A percentile compares a stretch with the other conserved stretches of the same genome.
These are phyloP conservation scores for Periophthalmodon schlosseri DNA, from an alignment of 2,113 vertebrate species.

Conservation along the genomic window DNA sequence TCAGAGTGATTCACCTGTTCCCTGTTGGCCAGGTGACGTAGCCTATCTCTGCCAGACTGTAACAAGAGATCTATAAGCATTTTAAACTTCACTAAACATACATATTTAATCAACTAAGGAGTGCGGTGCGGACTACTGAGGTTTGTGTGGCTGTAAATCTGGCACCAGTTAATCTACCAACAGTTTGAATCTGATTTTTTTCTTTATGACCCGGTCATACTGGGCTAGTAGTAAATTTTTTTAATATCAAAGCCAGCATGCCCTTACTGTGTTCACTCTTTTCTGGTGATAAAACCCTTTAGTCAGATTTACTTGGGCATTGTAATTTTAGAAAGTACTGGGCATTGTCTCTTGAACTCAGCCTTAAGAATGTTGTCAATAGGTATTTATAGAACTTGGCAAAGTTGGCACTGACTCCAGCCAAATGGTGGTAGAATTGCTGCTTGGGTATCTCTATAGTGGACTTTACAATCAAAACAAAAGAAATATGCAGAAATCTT, in stretches of 20 bases:
- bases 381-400: background rate
- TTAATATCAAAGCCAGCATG: background rate
- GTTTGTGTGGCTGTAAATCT: background rate
- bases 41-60: background rate
- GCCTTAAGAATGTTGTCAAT: background rate
- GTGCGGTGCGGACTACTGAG: background rate
- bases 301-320: background rate
- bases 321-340: background rate
- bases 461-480: too few species aligned
- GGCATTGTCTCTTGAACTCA: too few species aligned
- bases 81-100: background rate
- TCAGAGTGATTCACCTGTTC: constrained; percentile 5
- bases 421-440: too few species aligned
- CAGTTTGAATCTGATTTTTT: background rate
- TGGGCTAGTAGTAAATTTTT: background rate
- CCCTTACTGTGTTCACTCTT: background rate
- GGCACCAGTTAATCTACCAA: background rate
- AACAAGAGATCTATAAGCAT: background rate
- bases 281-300: background rate
- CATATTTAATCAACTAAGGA: background rate
- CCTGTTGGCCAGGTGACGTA: background rate
- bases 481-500: too few species aligned
- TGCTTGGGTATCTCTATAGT: too few species aligned
- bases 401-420: too few species aligned
- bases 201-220: too few species aligned